Conservation (phyloP, 2,797 vertebrate species). For the Nannoperca obscura region DNA sequence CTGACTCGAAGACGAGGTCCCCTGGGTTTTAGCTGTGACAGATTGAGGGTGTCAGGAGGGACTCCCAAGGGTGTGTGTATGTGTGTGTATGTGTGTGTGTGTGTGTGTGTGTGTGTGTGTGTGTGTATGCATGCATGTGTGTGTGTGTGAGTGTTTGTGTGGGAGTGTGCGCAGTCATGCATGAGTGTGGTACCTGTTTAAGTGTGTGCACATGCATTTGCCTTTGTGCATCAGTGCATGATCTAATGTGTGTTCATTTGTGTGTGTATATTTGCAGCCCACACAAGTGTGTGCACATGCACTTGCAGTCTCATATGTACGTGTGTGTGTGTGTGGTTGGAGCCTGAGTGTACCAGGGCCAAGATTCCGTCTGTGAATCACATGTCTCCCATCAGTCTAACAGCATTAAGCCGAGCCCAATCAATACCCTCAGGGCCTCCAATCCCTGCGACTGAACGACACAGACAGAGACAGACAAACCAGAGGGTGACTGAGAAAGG, state of each 20-base stretch:
- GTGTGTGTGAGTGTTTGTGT: too few species aligned
- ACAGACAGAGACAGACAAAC: constrained; percentile 60
- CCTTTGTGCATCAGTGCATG: constrained; percentile 52
- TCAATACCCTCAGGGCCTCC: constrained; percentile 74
- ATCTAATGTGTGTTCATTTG: constrained; percentile 42
- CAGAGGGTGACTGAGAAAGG: constrained; percentile 55
- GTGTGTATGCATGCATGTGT: constrained; percentile 18
- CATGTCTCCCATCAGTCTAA: constrained; percentile 78
- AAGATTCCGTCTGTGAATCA: constrained; percentile 76
- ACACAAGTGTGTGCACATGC: constrained; percentile 19
- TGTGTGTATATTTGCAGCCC: constrained; percentile 23
- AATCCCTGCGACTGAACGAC: constrained; percentile 56
- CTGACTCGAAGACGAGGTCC: constrained; percentile 71
- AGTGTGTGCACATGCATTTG: constrained; percentile 49
- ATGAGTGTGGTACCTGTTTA: constrained; percentile 28
- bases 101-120: constrained; percentile 1
- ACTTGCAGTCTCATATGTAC: not conserved
- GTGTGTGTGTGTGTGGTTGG: constrained; percentile 34
- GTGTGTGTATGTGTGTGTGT: constrained; percentile 13
- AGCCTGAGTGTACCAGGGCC: constrained; percentile 59
- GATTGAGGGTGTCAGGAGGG: constrained; percentile 79
- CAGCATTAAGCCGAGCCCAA: constrained; percentile 75
- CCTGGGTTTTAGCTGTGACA: constrained; percentile 79
- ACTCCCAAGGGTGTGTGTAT: constrained; percentile 66
- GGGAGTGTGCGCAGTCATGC: not conserved